phyloP scores from a whole-genome alignment of 2,888 invertebrate species.

The Cheilosia scutellata region DNA sequence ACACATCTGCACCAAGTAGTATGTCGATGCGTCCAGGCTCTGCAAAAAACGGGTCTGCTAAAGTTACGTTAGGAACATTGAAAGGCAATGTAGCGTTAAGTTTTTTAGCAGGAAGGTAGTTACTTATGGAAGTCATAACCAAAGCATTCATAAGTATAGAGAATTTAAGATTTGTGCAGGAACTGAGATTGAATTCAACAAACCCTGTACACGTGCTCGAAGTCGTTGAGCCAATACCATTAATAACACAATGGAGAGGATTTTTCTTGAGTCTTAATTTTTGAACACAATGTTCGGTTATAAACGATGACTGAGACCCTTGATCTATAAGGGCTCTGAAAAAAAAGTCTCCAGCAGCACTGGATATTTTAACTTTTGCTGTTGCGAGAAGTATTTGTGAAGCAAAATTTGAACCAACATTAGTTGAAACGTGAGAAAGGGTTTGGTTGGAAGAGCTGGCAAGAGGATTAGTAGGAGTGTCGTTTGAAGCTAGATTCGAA shows the following conservation, averaged over 20 bases:
- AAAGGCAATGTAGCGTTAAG: background rate
- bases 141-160: too few species aligned
- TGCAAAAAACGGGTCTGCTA: constrained; percentile 2
- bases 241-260: background rate
- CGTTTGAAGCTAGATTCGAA: too few species aligned
- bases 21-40: background rate
- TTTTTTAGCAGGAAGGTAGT: too few species aligned
- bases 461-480: too few species aligned
- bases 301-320: background rate
- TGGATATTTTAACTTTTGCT: too few species aligned
- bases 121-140: too few species aligned
- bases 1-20: constrained; percentile 2
- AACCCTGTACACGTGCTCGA: background rate
- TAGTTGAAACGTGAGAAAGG: too few species aligned
- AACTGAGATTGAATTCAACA: background rate
- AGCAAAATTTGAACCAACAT: too few species aligned
- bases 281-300: constrained; percentile 1
- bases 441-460: too few species aligned
- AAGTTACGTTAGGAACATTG: background rate
- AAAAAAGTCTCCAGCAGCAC: background rate
- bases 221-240: constrained; percentile 7
- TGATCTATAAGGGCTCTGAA: constrained; percentile 1
- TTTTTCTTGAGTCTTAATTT: constrained; percentile 1
- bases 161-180: too few species aligned
- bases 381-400: too few species aligned